Percentiles rank a stretch among this genome's conserved stretches.
Evolutionary conservation across 2,888 invertebrate species (phyloP).

Genomic region (Trachelus stipa): DNA sequence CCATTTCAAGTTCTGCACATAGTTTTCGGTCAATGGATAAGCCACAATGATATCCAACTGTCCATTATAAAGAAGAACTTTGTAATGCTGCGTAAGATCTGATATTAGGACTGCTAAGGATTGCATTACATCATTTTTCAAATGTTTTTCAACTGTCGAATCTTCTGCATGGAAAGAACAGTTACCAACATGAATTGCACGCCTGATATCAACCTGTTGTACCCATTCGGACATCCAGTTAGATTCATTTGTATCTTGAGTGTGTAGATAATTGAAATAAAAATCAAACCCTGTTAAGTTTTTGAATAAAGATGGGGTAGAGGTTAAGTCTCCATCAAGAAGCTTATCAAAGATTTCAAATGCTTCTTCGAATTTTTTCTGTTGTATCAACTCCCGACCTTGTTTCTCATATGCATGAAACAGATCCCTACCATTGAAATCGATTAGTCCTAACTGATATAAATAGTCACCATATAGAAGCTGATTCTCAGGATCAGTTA

Average conservation of each 20-base stretch:
- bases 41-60: constrained; percentile 93
- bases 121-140: constrained; percentile 84
- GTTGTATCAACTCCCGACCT: constrained; percentile 72
- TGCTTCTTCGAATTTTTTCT: constrained; percentile 76
- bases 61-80: constrained; percentile 87
- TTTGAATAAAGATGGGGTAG: constrained; percentile 73
- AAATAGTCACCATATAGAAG: constrained; percentile 82
- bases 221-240: constrained; percentile 73
- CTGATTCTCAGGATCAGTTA: constrained; percentile 83
- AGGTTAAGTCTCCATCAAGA: constrained; percentile 76
- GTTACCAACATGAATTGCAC: constrained; percentile 88
- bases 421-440: constrained; percentile 71
- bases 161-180: constrained; percentile 75
- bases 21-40: constrained; percentile 86
- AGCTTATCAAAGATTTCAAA: constrained; percentile 79
- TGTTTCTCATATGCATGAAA: constrained; percentile 74
- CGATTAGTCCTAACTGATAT: constrained; percentile 81
- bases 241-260: constrained; percentile 69
- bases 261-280: constrained; percentile 80
- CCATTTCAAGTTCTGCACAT: constrained; percentile 73
- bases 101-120: constrained; percentile 80
- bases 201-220: constrained; percentile 74
- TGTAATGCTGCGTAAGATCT: constrained; percentile 76
- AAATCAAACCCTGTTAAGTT: constrained; percentile 82
- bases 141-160: constrained; percentile 75